phyloP scores from a whole-genome alignment of 2,113 vertebrate genomes.

The Sphyrna mokarran region DNA sequence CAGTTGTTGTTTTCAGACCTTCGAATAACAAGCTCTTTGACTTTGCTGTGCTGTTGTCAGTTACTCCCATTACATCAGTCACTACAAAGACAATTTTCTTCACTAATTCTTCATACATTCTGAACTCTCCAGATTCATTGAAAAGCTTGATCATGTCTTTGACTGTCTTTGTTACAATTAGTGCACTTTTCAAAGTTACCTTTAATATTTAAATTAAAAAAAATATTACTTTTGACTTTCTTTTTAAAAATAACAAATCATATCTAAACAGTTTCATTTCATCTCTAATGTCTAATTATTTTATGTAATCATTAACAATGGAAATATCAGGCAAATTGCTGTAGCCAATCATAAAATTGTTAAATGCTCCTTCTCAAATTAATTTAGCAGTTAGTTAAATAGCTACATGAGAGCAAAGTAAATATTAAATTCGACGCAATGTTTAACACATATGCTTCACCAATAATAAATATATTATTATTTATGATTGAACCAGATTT shows the following conservation, averaged over 20 bases:
- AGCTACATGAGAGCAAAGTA: neutral
- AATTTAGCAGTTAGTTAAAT: neutral
- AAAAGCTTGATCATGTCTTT: conserved; percentile 42
- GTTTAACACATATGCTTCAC: neutral
- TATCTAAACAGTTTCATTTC: neutral
- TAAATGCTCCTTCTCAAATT: neutral
- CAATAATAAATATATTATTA: neutral
- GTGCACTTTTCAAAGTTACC: conserved; percentile 51
- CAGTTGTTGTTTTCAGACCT: conserved; percentile 50
- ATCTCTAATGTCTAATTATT: neutral
- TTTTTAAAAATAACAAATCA: neutral
- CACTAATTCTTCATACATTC: conserved; percentile 41
- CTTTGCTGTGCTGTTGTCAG: neutral
- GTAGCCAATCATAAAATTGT: neutral
- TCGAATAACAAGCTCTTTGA: conserved; percentile 45
- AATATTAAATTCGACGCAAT: neutral
- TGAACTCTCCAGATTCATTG: neutral
- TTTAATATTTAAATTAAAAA: conserved; percentile 39
- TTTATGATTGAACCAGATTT: neutral
- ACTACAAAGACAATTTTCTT: conserved; percentile 51
- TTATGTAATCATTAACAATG: neutral
- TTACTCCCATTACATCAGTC: conserved; percentile 51
- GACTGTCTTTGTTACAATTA: conserved; percentile 44
- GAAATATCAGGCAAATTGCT: neutral
- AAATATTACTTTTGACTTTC: neutral